Evolutionary conservation across 2,888 invertebrate genomes (phyloP), one percentile per base, ranked within the genome.

Genomic region (Plebejus argus): DNA sequence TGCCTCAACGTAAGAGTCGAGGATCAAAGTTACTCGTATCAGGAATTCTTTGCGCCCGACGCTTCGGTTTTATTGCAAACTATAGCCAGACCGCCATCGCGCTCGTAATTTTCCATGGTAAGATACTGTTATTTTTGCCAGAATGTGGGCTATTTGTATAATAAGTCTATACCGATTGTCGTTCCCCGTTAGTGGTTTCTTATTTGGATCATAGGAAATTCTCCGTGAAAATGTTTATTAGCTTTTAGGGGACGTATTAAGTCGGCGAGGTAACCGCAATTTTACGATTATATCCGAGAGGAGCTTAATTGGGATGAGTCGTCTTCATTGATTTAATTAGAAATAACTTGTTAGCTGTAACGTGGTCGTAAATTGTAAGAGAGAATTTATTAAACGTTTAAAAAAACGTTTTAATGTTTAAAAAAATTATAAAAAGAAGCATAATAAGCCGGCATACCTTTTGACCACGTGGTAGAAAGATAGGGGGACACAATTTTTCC

Each of bases 91-190:
- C 76, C 76, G 33, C 76, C 10, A 35, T 53, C 70, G 4, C 53
- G 70, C 76, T 76, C 76, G 76, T 76, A 76, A 76, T 76, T 76
- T 76, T 35, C 35, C 56, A 61, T 58, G 58, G 56, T 58, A 58
- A 77, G 58, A 58, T 56, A 23, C 39, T 58, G 56, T 35, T 71
- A 72, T 72, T 39, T 77, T 86, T 85, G 85, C 85, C 87, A 88
- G 88, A 88, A 90, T 91, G 90, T 88, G 86, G 85, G 85, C 89
- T 84, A 87, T 91, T 92, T 90, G 91, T 91, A 91, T 92, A 91
- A 92, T 92, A 91, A 89, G 89, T 86, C 91, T 89, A 92, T 91
- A 87, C 88, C 84, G 85, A 88, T 89, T 88, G 88, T 85, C 88
- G 86, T 88, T 89, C 82, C 28, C 70, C 15, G 56, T 35, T 71